Conservation (phyloP, 2,113 vertebrate species). For the Dermatemys mawii region DNA sequence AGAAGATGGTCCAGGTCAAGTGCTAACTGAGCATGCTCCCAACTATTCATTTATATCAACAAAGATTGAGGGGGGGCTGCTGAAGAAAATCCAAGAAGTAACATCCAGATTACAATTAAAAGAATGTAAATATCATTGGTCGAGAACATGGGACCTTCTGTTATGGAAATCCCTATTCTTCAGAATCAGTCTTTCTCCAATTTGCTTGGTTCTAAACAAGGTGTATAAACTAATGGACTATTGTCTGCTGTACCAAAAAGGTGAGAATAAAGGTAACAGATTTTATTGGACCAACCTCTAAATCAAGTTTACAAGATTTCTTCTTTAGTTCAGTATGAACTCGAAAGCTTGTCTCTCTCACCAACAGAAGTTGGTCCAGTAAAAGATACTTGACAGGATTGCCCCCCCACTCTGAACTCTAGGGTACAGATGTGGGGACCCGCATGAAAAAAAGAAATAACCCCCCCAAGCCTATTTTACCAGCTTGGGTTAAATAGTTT, state of each 20-base stretch:
- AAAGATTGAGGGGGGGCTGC: background rate
- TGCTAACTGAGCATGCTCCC: rapidly evolving
- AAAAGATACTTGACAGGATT: too few species aligned
- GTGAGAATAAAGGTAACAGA: background rate
- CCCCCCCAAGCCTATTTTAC: too few species aligned
- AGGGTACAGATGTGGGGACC: too few species aligned
- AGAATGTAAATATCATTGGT: background rate
- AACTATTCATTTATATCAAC: background rate
- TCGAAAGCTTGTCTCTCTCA: background rate
- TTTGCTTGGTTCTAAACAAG: background rate
- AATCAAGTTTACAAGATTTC: background rate
- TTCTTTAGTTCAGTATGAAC: background rate
- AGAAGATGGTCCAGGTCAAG: background rate
- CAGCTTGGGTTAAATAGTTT: too few species aligned
- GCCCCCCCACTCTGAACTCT: too few species aligned
- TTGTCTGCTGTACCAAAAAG: background rate
- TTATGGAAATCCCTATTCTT: background rate
- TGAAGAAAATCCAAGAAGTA: background rate
- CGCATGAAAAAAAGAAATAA: too few species aligned
- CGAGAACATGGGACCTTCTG: background rate
- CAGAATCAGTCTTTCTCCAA: background rate
- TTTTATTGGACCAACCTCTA: background rate
- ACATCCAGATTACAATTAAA: background rate
- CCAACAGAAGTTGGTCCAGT: background rate
- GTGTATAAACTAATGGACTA: background rate